Percentiles rank a stretch among this genome's conserved stretches.
Evolutionary conservation across 2,797 vertebrate species (phyloP).

Genomic region (Cyclopterus lumpus): DNA sequence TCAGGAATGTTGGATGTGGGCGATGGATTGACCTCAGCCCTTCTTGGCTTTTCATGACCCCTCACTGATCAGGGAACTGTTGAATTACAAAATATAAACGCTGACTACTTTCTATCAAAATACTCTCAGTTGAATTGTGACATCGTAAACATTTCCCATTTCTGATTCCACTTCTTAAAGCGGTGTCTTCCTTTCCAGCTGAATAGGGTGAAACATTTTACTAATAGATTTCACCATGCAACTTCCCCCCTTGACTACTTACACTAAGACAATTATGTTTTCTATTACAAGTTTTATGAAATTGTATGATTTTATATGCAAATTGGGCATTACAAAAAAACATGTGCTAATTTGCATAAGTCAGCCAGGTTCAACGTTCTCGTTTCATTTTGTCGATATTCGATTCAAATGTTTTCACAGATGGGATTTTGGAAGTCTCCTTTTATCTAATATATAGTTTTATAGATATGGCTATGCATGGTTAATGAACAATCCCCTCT

Average conservation of each 20-base stretch:
- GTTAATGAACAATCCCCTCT: too few relatives aligned
- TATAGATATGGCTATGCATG: too few relatives aligned
- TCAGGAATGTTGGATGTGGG: conserved; percentile 52
- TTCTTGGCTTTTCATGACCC: background rate
- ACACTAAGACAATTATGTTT: background rate
- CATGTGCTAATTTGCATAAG: too few relatives aligned
- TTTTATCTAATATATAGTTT: too few relatives aligned
- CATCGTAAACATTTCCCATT: background rate
- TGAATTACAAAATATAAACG: background rate
- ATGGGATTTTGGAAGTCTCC: too few relatives aligned
- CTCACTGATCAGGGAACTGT: background rate
- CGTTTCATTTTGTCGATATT: too few relatives aligned
- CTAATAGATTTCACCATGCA: background rate
- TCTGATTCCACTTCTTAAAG: background rate
- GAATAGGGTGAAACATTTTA: background rate
- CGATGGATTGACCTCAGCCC: conserved; percentile 20
- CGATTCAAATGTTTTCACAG: too few relatives aligned
- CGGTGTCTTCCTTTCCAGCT: too few relatives aligned
- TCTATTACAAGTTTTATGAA: background rate
- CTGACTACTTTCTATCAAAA: background rate
- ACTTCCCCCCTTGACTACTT: background rate
- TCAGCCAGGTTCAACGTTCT: too few relatives aligned
- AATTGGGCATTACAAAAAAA: background rate
- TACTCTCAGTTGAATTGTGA: background rate
- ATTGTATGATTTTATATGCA: background rate